Conservation (phyloP, 2,113 vertebrate species). For the Tyrannus savana region DNA sequence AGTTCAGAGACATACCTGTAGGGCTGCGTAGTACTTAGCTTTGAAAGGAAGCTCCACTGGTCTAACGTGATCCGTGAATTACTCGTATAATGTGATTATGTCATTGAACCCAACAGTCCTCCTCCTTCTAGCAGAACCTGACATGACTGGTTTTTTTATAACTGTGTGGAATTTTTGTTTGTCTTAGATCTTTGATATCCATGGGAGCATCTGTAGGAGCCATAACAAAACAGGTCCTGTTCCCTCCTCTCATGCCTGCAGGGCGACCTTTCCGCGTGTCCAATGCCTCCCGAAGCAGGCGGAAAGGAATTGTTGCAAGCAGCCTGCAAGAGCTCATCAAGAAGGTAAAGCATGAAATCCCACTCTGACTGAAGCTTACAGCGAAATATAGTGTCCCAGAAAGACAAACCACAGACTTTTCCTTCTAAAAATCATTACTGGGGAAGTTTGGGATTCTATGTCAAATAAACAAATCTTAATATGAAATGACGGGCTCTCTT, state of each 20-base stretch:
- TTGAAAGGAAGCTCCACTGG: not conserved
- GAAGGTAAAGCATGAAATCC: slow-evolving; percentile 72
- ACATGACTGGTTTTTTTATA: not conserved
- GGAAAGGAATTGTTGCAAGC: slow-evolving; percentile 77
- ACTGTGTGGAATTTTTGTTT: not conserved
- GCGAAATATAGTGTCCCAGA: not conserved
- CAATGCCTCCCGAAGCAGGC: slow-evolving; percentile 75
- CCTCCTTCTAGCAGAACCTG: not conserved
- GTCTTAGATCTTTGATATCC: slow-evolving; percentile 78
- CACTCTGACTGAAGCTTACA: not conserved
- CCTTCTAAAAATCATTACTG: not conserved
- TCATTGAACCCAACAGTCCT: not conserved
- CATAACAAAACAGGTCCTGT: slow-evolving; percentile 76
- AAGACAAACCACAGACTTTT: not conserved
- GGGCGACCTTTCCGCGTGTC: slow-evolving; percentile 81
- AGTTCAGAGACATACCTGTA: not conserved
- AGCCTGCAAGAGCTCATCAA: slow-evolving; percentile 80
- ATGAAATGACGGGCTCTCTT: not conserved
- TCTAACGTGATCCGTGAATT: not conserved
- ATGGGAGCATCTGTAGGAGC: slow-evolving; percentile 74
- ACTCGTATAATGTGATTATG: accelerated
- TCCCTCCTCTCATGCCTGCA: slow-evolving; percentile 71
- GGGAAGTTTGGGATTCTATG: not conserved
- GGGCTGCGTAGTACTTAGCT: not conserved
- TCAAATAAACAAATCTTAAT: not conserved